Evolutionary conservation across 2,797 vertebrate genomes (phyloP), one percentile per base, ranked within the genome.

Genomic region (Danio choprae): DNA sequence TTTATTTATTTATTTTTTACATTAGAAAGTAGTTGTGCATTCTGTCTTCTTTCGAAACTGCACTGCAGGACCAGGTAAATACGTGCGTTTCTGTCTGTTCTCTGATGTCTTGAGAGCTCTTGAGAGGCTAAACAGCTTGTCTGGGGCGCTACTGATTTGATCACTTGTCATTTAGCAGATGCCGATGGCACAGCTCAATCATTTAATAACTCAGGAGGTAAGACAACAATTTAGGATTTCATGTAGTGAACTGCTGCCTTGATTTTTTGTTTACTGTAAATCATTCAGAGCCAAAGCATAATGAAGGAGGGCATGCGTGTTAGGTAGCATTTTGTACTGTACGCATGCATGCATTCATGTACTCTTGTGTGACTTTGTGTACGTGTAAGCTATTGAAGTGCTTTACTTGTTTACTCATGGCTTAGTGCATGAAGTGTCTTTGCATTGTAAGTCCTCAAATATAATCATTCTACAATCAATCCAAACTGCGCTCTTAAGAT

Each of bases 351-450:
- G 68, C 64, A 53, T 38, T 59, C 75, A 63, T 43, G 77, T 73
- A 64, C 38, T 75, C 51, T 29, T 40, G 11, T 74, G 72, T 56
- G 55, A 56, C 81, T 73, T 68, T 80, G 74, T 76, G 65, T 82
- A 40, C 58, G 43, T 79, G 82, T 68, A 74, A 20, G 70, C 53
- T 73, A 20, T 67, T 62, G 16, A 79, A 67, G 59, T 84, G 84
- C 75, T 73, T 83, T 84, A 84, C 38, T 59, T 82, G 74, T 85
- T 75, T 64, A 77, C 60, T 77, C 36, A 72, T 84, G 83, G 90
- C 91, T 92, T 91, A 93, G 91, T 93, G 93, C 93, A 94, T 93
- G 93, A 91, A 91, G 89, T 92, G 90, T 91, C 79, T 82, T 71
- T 84, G 74, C 83, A 51, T 63, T 86, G 68, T 77, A 79, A 79